Evolutionary conservation across 1,140 invertebrate species (phyloP).

Genomic region (Cotesia chilonis): DNA sequence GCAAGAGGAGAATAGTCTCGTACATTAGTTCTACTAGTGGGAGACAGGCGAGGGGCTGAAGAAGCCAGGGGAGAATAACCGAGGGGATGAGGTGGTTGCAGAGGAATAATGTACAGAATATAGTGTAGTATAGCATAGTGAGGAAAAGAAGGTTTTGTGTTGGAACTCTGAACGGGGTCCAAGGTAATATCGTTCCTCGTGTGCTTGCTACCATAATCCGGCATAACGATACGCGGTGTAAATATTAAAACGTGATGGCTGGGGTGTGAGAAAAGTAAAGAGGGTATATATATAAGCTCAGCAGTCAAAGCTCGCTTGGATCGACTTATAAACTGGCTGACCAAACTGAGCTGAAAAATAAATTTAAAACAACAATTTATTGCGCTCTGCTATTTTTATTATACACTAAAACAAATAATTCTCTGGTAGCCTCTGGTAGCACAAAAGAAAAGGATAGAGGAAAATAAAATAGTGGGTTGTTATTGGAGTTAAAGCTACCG

Average conservation of each 20-base stretch:
- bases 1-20: slow-evolving; percentile 33
- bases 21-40: slow-evolving; percentile 40
- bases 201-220: slow-evolving; percentile 42
- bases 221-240: slow-evolving; percentile 47
- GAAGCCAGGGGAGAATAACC: not conserved
- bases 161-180: not conserved
- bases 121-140: not conserved
- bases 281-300: slow-evolving; percentile 13
- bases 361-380: too few relatives aligned
- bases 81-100: not conserved
- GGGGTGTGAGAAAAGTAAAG: not conserved
- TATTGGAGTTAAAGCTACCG: too few relatives aligned
- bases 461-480: too few relatives aligned
- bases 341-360: not conserved
- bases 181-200: slow-evolving; percentile 43
- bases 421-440: too few relatives aligned
- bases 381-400: too few relatives aligned
- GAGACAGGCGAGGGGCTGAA: not conserved
- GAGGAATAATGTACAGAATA: not conserved
- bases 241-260: slow-evolving; percentile 46
- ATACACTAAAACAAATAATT: too few relatives aligned
- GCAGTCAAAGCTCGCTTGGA: slow-evolving; percentile 12
- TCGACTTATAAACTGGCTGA: slow-evolving; percentile 15
- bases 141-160: slow-evolving; percentile 21
- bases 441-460: too few relatives aligned